Evolutionary conservation across 2,888 invertebrate genomes (phyloP), one percentile per base, ranked within the genome.

Genomic region (Graphium colonna): DNA sequence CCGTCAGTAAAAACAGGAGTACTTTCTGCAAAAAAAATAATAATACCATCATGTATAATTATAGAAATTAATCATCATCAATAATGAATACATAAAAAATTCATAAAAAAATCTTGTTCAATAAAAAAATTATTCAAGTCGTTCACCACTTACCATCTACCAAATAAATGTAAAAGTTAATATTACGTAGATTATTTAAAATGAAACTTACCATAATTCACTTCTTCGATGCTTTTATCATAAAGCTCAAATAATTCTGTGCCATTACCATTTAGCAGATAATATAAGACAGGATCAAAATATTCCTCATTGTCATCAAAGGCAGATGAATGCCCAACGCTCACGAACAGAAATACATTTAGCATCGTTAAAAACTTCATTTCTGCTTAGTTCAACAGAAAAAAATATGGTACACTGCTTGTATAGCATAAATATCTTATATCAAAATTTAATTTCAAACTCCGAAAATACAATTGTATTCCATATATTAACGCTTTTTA

Each of bases 1-100:
- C 65, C 65, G 0, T 61, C 57, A 1, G 57, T 43, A 33, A 58
- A 57, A 16, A 51, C 16, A 31, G 58, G 55, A n/a, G 16, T 10
- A 33, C n/a, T 10, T 15, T 15, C 16, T 31, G 5, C n/a, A 21
- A 10, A 12, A n/a, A n/a, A n/a, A n/a, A n/a, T n/a, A n/a, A n/a
- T n/a, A n/a, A n/a, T n/a, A n/a, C n/a, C n/a, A n/a, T n/a, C n/a
- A n/a, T n/a, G n/a, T n/a, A n/a, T n/a, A n/a, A n/a, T n/a, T n/a
- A n/a, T n/a, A n/a, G n/a, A n/a, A n/a, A n/a, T n/a, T n/a, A n/a
- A n/a, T n/a, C n/a, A n/a, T n/a, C n/a, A n/a, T n/a, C n/a, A n/a
- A n/a, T n/a, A n/a, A n/a, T n/a, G n/a, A n/a, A n/a, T n/a, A n/a
- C n/a, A n/a, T n/a, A n/a, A n/a, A n/a, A n/a, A n/a, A n/a, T n/a